A percentile compares a stretch with the other conserved stretches of the same genome.
Evolutionary conservation across 2,888 invertebrate species (phyloP).

Genomic region (Zygaena filipendulae): DNA sequence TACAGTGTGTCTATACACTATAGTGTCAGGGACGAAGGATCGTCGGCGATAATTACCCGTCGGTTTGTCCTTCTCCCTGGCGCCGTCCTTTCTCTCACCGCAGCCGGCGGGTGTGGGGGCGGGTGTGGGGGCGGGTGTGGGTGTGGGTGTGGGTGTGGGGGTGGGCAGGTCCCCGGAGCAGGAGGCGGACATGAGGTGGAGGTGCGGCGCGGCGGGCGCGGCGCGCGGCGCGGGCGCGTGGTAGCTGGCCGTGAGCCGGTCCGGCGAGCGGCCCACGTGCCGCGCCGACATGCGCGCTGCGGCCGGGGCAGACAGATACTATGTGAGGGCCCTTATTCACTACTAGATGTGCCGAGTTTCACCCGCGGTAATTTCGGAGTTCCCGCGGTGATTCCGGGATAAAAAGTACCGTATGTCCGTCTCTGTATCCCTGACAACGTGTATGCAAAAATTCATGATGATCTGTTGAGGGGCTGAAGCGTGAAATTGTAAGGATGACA

Average conservation of each 20-base stretch:
- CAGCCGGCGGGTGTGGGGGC: conserved; percentile 33
- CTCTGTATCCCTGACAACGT: too few relatives aligned
- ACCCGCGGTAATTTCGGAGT: too few relatives aligned
- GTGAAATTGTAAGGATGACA: too few relatives aligned
- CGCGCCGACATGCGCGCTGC: conserved; percentile 45
- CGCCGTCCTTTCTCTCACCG: conserved; percentile 22
- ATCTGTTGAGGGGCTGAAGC: too few relatives aligned
- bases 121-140: conserved; percentile 48
- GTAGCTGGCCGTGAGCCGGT: conserved; percentile 79
- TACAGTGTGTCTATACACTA: too few relatives aligned
- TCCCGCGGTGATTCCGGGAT: too few relatives aligned
- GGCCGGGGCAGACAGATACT: not conserved
- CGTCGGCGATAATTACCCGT: too few relatives aligned
- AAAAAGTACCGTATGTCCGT: too few relatives aligned
- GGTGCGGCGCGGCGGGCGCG: conserved; percentile 34
- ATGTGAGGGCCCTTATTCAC: too few relatives aligned
- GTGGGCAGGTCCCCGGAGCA: conserved; percentile 37
- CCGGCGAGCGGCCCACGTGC: conserved; percentile 71
- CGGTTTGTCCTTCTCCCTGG: conserved; percentile 21
- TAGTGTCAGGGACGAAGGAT: too few relatives aligned
- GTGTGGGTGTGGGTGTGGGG: conserved; percentile 17
- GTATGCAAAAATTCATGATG: too few relatives aligned
- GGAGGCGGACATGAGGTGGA: conserved; percentile 39
- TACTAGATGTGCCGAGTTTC: too few relatives aligned
- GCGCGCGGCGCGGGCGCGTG: conserved; percentile 53